phyloP scores from a whole-genome alignment of 92 coral and sea anemone genomes.

The Plumapathes pennacea region DNA sequence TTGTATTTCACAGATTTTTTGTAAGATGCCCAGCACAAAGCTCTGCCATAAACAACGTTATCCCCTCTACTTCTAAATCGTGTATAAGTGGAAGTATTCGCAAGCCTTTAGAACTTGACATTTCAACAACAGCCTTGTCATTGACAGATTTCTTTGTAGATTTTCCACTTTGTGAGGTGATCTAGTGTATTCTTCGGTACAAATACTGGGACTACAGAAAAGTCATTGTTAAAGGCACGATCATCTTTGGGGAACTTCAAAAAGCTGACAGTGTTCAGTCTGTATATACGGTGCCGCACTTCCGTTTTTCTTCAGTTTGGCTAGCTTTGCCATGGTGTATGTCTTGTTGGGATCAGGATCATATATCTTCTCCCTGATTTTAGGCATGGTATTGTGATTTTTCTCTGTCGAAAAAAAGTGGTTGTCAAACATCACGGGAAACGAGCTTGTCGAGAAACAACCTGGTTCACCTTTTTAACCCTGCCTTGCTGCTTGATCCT shows the following conservation, averaged over 20 bases:
- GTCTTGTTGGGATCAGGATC: slow-evolving; percentile 37
- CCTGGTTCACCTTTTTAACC: too few species aligned
- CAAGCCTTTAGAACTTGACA: slow-evolving; percentile 63
- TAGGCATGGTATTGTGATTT: slow-evolving; percentile 52
- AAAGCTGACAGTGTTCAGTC: too few species aligned
- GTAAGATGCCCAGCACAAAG: slow-evolving; percentile 68
- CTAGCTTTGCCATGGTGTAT: slow-evolving; percentile 40
- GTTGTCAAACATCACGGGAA: too few species aligned
- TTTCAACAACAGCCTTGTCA: slow-evolving; percentile 49
- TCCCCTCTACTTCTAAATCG: slow-evolving; percentile 35
- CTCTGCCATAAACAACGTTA: slow-evolving; percentile 38
- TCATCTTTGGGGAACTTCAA: slow-evolving; percentile 53
- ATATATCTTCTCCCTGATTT: slow-evolving; percentile 42
- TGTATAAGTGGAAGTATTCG: slow-evolving; percentile 53
- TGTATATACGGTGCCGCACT: too few species aligned
- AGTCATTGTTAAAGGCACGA: slow-evolving; percentile 38
- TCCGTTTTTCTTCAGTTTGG: slow-evolving; percentile 15
- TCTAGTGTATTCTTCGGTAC: slow-evolving; percentile 66
- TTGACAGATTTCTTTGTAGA: slow-evolving; percentile 39
- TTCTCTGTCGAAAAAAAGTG: too few species aligned
- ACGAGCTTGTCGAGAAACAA: too few species aligned
- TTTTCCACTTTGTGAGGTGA: slow-evolving; percentile 55
- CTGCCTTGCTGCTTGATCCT: too few species aligned
- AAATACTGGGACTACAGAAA: slow-evolving; percentile 55
- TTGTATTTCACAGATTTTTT: slow-evolving; percentile 59